Conservation (phyloP, 2,888 invertebrate genomes). For the Diadegma fenestrale region DNA sequence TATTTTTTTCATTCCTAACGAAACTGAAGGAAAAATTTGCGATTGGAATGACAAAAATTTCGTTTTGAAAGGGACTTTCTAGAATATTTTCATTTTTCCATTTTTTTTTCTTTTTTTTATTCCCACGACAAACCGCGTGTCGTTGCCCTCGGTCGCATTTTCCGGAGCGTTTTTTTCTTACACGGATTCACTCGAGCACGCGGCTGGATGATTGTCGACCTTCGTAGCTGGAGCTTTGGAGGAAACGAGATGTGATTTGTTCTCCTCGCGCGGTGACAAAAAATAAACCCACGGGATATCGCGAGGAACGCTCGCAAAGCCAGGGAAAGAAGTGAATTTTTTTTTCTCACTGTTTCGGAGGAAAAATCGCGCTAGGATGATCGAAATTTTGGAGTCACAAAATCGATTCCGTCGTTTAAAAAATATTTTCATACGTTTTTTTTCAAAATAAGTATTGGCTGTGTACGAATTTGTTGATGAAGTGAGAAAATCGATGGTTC, state of each 20-base stretch:
- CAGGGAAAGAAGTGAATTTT: constrained; percentile 38
- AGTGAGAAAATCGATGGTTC: constrained; percentile 4
- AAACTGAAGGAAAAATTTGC: no score
- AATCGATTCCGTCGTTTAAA: background rate
- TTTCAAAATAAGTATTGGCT: background rate
- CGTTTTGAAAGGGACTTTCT: no score
- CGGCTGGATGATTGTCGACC: constrained; percentile 34
- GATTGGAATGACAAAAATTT: no score
- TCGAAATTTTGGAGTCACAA: no score
- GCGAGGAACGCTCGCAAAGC: constrained; percentile 59
- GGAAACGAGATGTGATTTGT: constrained; percentile 67
- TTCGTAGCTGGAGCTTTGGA: constrained; percentile 19
- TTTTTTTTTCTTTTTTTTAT: no score
- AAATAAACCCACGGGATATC: constrained; percentile 46
- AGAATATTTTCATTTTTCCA: no score
- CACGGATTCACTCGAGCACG: constrained; percentile 69
- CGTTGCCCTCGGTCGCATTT: constrained; percentile 76
- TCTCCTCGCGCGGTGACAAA: constrained; percentile 44
- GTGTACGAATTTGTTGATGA: background rate
- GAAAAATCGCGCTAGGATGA: no score
- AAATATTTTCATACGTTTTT: background rate
- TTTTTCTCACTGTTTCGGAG: no score
- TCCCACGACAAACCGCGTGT: constrained; percentile 74
- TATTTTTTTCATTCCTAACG: no score
- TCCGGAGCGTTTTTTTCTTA: constrained; percentile 69